Evolutionary conservation across 2,113 vertebrate species (phyloP), one percentile per base, ranked within the genome.

Genomic region (Hyla sarda): DNA sequence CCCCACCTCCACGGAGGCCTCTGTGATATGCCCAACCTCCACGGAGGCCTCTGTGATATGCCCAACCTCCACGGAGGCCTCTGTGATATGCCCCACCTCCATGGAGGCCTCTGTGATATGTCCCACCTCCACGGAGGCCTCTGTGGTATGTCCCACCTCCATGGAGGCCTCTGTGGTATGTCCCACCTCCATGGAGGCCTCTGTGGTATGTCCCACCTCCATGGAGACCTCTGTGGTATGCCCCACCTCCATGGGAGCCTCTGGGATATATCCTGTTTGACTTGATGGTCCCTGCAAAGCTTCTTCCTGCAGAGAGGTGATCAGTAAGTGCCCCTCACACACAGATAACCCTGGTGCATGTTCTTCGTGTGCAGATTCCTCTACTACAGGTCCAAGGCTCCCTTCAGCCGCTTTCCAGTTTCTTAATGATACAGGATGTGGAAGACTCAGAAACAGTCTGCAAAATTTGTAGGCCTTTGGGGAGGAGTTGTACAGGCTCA

Each of bases 381-480:
- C 80, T 21, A 9, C 34, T 25, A 9, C 11, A 16, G 3, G n/a
- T 37, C 19, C 79, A 1, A 16, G 54, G 77, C 14, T 80, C 5
- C 54, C 77, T 0, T 81, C 58, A 7, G 78, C 56, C 0, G 56
- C 60, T 41, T 81, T 81, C 78, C 78, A 81, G 56, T 81, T 58
- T 23, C 78, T 62, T 37, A 81, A 13, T 1, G 78, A 81, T 25
- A 81, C 78, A 25, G 78, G 78, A 37, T 81, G 78, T 1, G 78
- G 78, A 41, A 69, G 45, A 11, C 25, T 52, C 80, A 82, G 47
- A 23, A 81, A 81, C 19, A 81, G 32, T 17, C 78, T 3, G 78
- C 56, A 62, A 30, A 81, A 81, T 17, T 81, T 81, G 34, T 81
- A 81, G 3, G 78, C 78, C 58, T 81, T 81, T 17, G 78, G 78